Percentiles rank a stretch among this genome's conserved stretches.
Evolutionary conservation across 2,888 invertebrate genomes (phyloP).

Genomic region (Molanna angustata): DNA sequence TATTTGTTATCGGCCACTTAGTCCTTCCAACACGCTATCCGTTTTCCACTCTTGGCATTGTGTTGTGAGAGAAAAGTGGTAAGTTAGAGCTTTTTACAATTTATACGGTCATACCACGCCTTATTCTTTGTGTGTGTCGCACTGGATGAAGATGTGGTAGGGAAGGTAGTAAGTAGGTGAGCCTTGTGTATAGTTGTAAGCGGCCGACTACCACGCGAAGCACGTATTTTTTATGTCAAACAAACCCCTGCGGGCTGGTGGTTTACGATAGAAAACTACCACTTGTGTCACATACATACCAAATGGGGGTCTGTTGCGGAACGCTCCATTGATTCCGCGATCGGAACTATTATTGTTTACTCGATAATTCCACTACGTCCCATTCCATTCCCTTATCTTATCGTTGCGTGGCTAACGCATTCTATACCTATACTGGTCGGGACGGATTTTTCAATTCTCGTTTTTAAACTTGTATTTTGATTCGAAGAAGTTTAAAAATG

Average conservation of each 20-base stretch:
- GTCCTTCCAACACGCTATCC: too few species aligned
- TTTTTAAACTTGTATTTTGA: too few species aligned
- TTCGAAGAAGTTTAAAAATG: too few species aligned
- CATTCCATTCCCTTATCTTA: too few species aligned
- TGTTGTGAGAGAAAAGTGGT: too few species aligned
- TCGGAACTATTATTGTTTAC: conserved; percentile 23
- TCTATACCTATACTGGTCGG: too few species aligned
- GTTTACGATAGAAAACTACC: conserved; percentile 28
- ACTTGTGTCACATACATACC: conserved; percentile 19
- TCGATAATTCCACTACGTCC: conserved; percentile 15
- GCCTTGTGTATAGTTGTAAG: conserved; percentile 12
- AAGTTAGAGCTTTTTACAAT: too few species aligned
- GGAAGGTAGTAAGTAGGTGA: not conserved
- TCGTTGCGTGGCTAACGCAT: too few species aligned
- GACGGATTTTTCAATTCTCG: too few species aligned
- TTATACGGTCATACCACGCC: conserved; percentile 27
- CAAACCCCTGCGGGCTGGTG: conserved; percentile 20
- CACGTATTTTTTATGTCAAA: conserved; percentile 30
- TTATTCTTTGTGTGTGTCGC: conserved; percentile 14
- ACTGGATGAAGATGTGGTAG: not conserved
- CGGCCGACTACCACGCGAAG: conserved; percentile 22
- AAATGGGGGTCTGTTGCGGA: conserved; percentile 10
- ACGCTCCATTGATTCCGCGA: conserved; percentile 23
- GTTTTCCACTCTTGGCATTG: conserved; percentile 3
- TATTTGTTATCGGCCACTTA: too few species aligned